Evolutionary conservation across 2,888 invertebrate genomes (phyloP).

Genomic region (Drosophila suboccidentalis): DNA sequence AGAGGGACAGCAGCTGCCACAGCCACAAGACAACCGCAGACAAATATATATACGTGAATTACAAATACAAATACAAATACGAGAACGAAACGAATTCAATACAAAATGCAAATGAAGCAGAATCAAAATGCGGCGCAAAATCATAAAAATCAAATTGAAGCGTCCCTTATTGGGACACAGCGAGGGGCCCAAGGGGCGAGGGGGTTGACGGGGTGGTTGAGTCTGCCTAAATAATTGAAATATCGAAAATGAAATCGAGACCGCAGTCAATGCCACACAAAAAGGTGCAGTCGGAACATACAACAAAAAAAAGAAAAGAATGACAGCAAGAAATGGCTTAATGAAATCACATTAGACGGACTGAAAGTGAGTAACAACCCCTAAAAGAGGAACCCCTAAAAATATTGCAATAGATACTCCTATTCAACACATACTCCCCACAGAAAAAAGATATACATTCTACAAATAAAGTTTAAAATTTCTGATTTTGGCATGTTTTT

Average conservation of each 20-base stretch:
- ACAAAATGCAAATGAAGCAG: constrained; percentile 78
- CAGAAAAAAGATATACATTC: too few species aligned
- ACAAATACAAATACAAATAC: constrained; percentile 46
- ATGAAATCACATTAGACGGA: constrained; percentile 24
- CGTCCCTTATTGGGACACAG: constrained; percentile 24
- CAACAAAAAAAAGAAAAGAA: neutral
- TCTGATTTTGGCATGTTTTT: too few species aligned
- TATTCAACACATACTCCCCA: neutral
- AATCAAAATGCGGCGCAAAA: constrained; percentile 59
- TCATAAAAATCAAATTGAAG: constrained; percentile 77
- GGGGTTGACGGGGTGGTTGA: neutral
- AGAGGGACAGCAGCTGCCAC: constrained; percentile 60
- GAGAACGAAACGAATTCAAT: constrained; percentile 63
- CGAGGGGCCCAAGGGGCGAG: constrained; percentile 12
- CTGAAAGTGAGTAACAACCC: constrained; percentile 20
- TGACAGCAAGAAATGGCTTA: constrained; percentile 12
- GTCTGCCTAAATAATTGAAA: constrained; percentile 58
- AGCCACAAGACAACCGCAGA: constrained; percentile 58
- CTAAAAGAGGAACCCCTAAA: constrained; percentile 26
- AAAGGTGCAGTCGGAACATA: constrained; percentile 38
- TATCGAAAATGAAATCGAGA: constrained; percentile 60
- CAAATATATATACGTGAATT: constrained; percentile 54
- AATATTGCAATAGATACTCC: neutral
- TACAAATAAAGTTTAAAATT: too few species aligned
- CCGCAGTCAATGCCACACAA: constrained; percentile 38